Evolutionary conservation across 1,140 invertebrate species (phyloP), one percentile per base, ranked within the genome.

Genomic region (Caerostris darwini): DNA sequence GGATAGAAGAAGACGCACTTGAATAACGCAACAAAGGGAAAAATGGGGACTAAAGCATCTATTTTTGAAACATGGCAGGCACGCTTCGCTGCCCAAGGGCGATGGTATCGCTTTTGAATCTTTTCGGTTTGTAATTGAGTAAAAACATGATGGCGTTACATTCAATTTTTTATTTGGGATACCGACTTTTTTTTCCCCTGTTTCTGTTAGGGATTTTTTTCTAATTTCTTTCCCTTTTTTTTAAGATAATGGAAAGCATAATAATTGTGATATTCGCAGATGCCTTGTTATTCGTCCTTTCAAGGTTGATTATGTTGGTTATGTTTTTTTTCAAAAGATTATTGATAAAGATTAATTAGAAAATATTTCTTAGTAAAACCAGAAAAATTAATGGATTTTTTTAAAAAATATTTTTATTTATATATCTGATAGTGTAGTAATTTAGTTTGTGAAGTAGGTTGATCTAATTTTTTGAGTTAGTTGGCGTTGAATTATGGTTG

Each of bases 121-220:
- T 85, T 85, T 85, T 85, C 82, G 54, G 54, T 85, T 85, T 56
- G 82, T 85, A 85, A 85, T 85, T n/a, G 50, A 85, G 82, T 85
- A 58, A 85, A 85, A 85, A 85, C 82, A 85, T 85, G 17, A 57
- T 50, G 8, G 71, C 54, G 57, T 57, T 85, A 85, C 82, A 85
- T 85, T 85, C 57, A 57, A 57, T 57, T 85, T 85, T 85, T 85
- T 85, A 6, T 12, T 56, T n/a, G 12, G 71, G 71, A 77, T 53
- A 77, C 53, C 71, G 54, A 56, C 7, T 6, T 50, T 53, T 54
- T 12, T 83, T 83, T 19, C 12, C 17, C 7, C 54, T 17, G 82
- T 85, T 85, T 85, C 17, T 57, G 14, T 85, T 50, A 81, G 12
- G n/a, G 19, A 19, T n/a, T 58, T 85, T 83, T 8, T 34, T 12